Evolutionary conservation across 2,113 vertebrate species (phyloP).

Genomic region (Dasyurus viverrinus): DNA sequence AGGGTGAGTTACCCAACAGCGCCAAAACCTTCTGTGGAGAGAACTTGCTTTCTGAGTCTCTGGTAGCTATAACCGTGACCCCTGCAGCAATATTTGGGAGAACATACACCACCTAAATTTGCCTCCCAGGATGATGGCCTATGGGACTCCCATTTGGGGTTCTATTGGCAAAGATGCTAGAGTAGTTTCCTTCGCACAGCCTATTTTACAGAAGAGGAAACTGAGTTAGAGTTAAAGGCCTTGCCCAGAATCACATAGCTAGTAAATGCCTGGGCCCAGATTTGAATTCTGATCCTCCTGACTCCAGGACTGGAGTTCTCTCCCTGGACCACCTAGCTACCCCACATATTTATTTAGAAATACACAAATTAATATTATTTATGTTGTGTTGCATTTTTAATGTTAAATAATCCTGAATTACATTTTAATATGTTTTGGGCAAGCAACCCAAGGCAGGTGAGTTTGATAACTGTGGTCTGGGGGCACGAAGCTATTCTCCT

Average conservation of each 20-base stretch:
- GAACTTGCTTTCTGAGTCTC: not conserved
- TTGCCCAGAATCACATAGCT: not conserved
- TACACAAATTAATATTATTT: not conserved
- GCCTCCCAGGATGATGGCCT: not conserved
- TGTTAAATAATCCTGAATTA: not conserved
- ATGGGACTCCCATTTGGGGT: no score
- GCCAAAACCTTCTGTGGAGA: not conserved
- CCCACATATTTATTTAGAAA: not conserved
- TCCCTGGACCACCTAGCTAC: not conserved
- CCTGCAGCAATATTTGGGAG: not conserved
- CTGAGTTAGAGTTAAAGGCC: no score
- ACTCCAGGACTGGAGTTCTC: not conserved
- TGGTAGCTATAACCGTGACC: not conserved
- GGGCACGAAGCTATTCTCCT: not conserved
- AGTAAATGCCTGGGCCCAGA: not conserved
- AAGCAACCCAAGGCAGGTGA: not conserved
- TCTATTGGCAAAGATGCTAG: no score
- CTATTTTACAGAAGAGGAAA: no score
- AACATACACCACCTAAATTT: not conserved
- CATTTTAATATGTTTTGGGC: not conserved
- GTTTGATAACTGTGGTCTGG: not conserved
- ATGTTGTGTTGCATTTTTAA: not conserved
- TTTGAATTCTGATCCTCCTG: not conserved
- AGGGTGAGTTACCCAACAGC: not conserved
- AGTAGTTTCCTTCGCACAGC: no score